These are phyloP conservation scores for Saccostrea echinata DNA, from an alignment of 1,140 invertebrate species.

Conservation along the genomic window DNA sequence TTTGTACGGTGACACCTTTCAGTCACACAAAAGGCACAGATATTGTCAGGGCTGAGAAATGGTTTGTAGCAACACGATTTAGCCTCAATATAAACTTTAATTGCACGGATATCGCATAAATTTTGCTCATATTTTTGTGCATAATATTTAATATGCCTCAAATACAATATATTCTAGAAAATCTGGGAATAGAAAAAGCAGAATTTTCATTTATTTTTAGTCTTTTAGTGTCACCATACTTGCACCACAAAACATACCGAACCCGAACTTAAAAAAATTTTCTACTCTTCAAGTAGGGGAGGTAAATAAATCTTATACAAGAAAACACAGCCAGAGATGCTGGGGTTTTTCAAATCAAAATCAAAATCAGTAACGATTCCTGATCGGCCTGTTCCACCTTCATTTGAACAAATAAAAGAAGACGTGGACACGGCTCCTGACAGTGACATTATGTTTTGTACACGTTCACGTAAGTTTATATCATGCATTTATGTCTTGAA, in stretches of 20 bases:
- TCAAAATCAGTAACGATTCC: slow-evolving; percentile 23
- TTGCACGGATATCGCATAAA: no score
- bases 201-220: not conserved
- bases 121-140: no score
- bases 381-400: not conserved
- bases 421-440: not conserved
- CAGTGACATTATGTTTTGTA: not conserved
- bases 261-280: not conserved
- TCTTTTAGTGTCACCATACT: not conserved
- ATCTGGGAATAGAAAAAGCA: not conserved
- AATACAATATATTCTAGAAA: no score
- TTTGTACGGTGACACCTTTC: not conserved
- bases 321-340: not conserved
- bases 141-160: no score
- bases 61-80: no score
- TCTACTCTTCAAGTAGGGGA: not conserved
- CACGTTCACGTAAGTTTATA: slow-evolving; percentile 13
- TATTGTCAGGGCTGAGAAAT: no score
- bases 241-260: not conserved
- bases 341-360: slow-evolving; percentile 1
- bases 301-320: not conserved
- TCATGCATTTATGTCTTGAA: no score
- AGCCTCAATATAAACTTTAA: no score
- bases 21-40: not conserved
- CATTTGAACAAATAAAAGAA: slow-evolving; percentile 7